Conservation (phyloP, 2,888 invertebrate genomes). For the Drosophila quinaria region DNA sequence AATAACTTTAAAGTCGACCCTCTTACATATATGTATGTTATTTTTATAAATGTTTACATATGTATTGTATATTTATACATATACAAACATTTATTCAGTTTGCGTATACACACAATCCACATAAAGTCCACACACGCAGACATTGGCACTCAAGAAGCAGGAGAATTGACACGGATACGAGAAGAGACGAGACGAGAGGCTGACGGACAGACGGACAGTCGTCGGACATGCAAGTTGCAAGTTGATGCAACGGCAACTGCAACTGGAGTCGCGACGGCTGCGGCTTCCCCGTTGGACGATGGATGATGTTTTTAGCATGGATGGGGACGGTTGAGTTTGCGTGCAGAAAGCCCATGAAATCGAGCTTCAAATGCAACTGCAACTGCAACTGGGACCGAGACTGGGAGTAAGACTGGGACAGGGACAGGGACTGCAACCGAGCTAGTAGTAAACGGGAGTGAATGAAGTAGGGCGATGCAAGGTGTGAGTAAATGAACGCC, state of each 20-base stretch:
- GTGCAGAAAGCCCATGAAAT: slow-evolving; percentile 77
- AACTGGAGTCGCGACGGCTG: slow-evolving; percentile 59
- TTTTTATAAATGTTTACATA: slow-evolving; percentile 17
- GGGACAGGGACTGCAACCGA: slow-evolving; percentile 35
- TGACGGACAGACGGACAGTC: slow-evolving; percentile 57
- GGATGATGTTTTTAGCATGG: not conserved
- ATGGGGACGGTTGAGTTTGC: slow-evolving; percentile 56
- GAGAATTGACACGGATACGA: slow-evolving; percentile 43
- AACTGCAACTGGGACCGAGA: slow-evolving; percentile 13
- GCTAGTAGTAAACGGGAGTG: slow-evolving; percentile 45
- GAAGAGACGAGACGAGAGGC: slow-evolving; percentile 40
- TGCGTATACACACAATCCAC: slow-evolving; percentile 27
- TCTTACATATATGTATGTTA: slow-evolving; percentile 17
- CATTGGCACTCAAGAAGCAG: slow-evolving; percentile 35
- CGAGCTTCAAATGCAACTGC: slow-evolving; percentile 38
- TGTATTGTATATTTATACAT: slow-evolving; percentile 14
- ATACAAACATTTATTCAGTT: slow-evolving; percentile 19
- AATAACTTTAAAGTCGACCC: not conserved
- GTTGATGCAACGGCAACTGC: slow-evolving; percentile 60
- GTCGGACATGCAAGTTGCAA: slow-evolving; percentile 66
- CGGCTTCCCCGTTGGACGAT: slow-evolving; percentile 55
- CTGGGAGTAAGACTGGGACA: slow-evolving; percentile 28
- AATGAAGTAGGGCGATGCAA: slow-evolving; percentile 50
- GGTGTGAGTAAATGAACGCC: slow-evolving; percentile 75
- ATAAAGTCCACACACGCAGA: slow-evolving; percentile 37